phyloP scores from a whole-genome alignment of 2,113 vertebrate genomes.

The Copsychus sechellarum region DNA sequence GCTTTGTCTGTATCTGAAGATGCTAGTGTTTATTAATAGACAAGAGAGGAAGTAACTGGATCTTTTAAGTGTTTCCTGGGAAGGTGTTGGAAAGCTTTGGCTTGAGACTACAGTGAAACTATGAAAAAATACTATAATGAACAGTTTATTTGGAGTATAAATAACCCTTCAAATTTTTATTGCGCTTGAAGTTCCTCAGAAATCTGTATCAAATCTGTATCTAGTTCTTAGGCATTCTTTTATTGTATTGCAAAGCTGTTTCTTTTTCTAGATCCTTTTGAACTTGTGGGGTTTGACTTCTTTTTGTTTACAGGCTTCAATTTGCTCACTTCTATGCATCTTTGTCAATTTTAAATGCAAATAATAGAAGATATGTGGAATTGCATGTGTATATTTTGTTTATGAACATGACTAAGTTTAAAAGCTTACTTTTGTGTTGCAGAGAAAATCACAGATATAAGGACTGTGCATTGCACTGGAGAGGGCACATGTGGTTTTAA shows the following conservation, averaged over 20 bases:
- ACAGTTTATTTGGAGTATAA: not conserved
- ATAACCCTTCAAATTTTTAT: not conserved
- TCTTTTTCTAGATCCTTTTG: not conserved
- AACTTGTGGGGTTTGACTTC: not conserved
- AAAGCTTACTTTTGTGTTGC: not conserved
- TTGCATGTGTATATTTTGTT: not conserved
- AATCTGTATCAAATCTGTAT: not conserved
- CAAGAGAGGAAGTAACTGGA: not conserved
- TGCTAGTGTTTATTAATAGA: not conserved
- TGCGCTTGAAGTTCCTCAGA: not conserved
- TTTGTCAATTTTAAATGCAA: not conserved
- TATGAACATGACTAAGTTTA: not conserved
- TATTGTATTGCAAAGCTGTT: not conserved
- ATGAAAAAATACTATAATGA: not conserved
- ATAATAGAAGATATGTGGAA: not conserved
- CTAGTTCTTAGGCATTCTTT: not conserved
- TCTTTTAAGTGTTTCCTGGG: not conserved
- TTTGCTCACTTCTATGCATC: not conserved
- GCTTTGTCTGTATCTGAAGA: not conserved
- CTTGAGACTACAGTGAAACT: not conserved
- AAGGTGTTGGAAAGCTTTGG: not conserved
- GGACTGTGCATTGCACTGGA: not conserved
- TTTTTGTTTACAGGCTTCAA: not conserved
- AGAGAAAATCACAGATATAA: not conserved
- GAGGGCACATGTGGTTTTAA: not conserved